Evolutionary conservation across 1,140 invertebrate genomes (phyloP), one percentile per base, ranked within the genome.

Genomic region (Liolophura sinensis): DNA sequence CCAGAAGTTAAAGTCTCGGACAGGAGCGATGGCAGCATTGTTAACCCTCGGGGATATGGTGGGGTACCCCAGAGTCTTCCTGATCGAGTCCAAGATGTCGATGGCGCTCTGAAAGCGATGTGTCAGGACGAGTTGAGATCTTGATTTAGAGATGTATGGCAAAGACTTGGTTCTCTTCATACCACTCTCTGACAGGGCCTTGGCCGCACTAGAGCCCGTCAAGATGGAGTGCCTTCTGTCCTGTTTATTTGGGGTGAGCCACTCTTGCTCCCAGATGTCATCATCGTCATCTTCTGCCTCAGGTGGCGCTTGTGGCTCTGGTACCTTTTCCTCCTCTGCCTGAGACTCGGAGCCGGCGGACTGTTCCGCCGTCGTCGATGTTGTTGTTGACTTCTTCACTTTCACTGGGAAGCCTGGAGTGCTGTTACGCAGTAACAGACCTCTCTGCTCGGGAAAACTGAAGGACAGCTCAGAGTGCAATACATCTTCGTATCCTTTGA

Each of bases 401-500:
- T 54, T 24, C 7, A 20, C 51, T 12, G 51, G 51, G n/a, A 54
- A 24, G 24, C 18, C 24, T 5, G 61, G 61, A 49, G 61, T 62
- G 18, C 40, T 20, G 18, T 25, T 50, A 18, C 61, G 20, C 1
- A 47, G 61, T 24, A 52, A 54, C 15, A 52, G 31, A 15, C 25
- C 24, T 20, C 63, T 63, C 50, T 65, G 60, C 47, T 77, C 72
- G 9, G 78, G 78, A 24, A 70, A 69, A 11, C 49, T 62, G 20
- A 46, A 60, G 27, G 67, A 68, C 7, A 81, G 51, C 22, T 76
- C 63, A 49, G 65, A 65, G 54, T 73, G 70, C 3, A 81, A 71
- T 6, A 73, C 67, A 64, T 80, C 79, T 66, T 81, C 79, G 68
- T 81, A 81, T 3, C 79, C 79, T 68, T 80, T 81, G 74, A 81